Evolutionary conservation across 2,888 invertebrate genomes (phyloP).

Genomic region (Caradrina clavipalpis): DNA sequence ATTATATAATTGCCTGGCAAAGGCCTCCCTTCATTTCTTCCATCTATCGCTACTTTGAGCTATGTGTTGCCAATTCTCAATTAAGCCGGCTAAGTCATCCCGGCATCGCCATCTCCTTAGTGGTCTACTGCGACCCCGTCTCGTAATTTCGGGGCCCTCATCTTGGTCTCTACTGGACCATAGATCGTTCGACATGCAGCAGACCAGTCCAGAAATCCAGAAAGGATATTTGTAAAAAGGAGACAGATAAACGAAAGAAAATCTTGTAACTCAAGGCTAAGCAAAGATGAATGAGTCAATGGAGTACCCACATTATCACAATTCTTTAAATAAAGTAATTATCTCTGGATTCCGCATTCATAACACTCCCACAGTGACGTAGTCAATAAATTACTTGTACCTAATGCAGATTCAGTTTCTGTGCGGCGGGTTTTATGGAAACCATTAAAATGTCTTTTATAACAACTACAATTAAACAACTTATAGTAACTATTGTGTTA

Average conservation of each 20-base stretch:
- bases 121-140: no score
- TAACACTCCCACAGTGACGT: slow-evolving; percentile 13
- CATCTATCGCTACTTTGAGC: no score
- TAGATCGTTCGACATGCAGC: no score
- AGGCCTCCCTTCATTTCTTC: no score
- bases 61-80: no score
- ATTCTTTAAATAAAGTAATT: slow-evolving; percentile 18
- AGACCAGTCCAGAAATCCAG: no score
- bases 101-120: no score
- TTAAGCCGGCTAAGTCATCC: no score
- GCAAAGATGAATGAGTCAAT: slow-evolving; percentile 21
- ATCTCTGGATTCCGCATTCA: slow-evolving; percentile 5
- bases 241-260: neutral
- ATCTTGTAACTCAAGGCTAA: neutral
- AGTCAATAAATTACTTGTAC: slow-evolving; percentile 7
- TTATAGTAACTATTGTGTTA: neutral
- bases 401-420: slow-evolving; percentile 12
- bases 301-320: neutral
- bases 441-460: slow-evolving; percentile 1
- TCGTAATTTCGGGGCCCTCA: no score
- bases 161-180: no score
- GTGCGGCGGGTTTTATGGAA: slow-evolving; percentile 5
- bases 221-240: no score
- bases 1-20: no score
- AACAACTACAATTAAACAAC: slow-evolving; percentile 13